Conservation (phyloP, 2,888 invertebrate species). For the Chorisops tibialis region DNA sequence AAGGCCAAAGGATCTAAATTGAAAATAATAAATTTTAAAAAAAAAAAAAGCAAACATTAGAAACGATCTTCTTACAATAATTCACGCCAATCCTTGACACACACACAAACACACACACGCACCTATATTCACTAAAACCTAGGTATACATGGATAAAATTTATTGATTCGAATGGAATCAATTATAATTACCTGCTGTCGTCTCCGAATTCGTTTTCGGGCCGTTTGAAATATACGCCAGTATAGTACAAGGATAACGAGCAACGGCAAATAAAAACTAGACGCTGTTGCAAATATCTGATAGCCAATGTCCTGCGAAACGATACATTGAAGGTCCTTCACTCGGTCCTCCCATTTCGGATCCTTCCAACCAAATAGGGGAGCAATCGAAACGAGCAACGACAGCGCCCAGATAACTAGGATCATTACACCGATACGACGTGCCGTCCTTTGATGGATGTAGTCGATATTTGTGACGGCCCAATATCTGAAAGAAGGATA, state of each 20-base stretch:
- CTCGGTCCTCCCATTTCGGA: conserved; percentile 57
- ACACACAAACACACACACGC: not conserved
- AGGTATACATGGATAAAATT: not conserved
- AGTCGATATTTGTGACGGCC: conserved; percentile 97
- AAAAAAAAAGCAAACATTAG: no score
- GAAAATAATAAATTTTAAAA: no score
- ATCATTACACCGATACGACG: conserved; percentile 77
- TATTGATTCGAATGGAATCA: not conserved
- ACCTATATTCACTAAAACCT: not conserved
- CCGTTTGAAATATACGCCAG: conserved; percentile 87
- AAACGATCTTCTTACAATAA: no score
- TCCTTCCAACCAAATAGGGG: conserved; percentile 83
- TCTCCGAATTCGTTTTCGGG: conserved; percentile 77
- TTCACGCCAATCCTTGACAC: not conserved
- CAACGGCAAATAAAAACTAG: conserved; percentile 88
- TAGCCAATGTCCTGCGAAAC: conserved; percentile 82
- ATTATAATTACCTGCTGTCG: conserved; percentile 55
- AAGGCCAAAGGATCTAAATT: no score
- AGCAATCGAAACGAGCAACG: conserved; percentile 81
- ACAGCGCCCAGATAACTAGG: conserved; percentile 76
- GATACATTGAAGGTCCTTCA: conserved; percentile 66
- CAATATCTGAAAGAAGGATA: conserved; percentile 70
- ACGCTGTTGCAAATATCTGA: conserved; percentile 86
- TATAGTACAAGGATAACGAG: conserved; percentile 84
- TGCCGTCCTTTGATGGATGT: conserved; percentile 78